A percentile compares a stretch with the other conserved stretches of the same genome.
These are phyloP conservation scores for Hydropsyche betteni DNA, from an alignment of 2,888 invertebrate genomes.

Conservation along the genomic window DNA sequence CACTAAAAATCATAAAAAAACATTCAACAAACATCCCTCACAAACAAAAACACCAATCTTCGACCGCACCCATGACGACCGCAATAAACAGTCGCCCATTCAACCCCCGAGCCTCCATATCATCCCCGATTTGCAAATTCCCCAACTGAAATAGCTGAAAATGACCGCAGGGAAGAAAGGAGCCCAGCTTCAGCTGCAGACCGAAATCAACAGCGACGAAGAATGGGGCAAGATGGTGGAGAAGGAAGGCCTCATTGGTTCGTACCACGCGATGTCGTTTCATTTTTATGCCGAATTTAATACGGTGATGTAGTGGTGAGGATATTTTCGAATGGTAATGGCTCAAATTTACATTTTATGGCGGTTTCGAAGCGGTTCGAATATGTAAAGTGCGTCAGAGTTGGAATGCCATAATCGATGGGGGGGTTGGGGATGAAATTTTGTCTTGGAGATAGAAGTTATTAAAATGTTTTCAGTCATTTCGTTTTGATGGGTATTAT, in stretches of 20 bases:
- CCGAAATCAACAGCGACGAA: constrained; percentile 83
- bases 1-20: too few species aligned
- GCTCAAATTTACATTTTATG: constrained; percentile 17
- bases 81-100: neutral
- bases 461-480: too few species aligned
- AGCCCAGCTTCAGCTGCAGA: constrained; percentile 78
- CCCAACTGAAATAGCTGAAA: neutral
- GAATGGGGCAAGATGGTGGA: constrained; percentile 84
- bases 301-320: too few species aligned
- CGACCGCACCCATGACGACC: constrained; percentile 17
- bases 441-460: too few species aligned
- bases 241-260: constrained; percentile 80
- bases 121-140: neutral
- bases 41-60: constrained; percentile 7
- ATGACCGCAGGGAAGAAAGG: constrained; percentile 75
- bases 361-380: too few species aligned
- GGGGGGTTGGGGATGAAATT: too few species aligned
- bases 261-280: constrained; percentile 52
- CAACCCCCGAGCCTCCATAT: neutral
- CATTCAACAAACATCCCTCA: neutral
- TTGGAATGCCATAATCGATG: too few species aligned
- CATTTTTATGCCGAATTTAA: constrained; percentile 1
- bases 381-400: too few species aligned
- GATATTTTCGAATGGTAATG: neutral
- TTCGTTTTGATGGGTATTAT: too few species aligned